Conservation (phyloP, 1,140 invertebrate genomes). For the Sitophilus oryzae region DNA sequence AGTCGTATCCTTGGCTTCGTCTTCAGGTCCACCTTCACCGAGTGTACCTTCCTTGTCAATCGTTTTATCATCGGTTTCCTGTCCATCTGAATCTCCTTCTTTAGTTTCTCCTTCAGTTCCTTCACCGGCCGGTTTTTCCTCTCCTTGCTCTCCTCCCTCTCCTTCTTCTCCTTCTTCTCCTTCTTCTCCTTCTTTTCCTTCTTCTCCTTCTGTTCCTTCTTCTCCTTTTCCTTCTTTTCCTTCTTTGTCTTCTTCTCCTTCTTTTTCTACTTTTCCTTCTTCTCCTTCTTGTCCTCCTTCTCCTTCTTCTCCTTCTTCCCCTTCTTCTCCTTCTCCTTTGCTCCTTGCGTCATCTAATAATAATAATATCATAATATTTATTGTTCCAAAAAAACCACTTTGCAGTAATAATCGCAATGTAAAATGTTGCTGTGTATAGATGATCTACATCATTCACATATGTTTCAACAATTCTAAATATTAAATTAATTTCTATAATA, state of each 20-base stretch:
- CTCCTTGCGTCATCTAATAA: slow-evolving; percentile 4
- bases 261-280: slow-evolving; percentile 9
- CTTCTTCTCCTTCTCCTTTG: slow-evolving; percentile 13
- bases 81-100: slow-evolving; percentile 13
- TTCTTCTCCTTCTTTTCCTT: neutral
- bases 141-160: neutral
- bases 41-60: slow-evolving; percentile 11
- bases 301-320: slow-evolving; percentile 2
- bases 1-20: slow-evolving; percentile 1
- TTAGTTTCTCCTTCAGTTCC: slow-evolving; percentile 10
- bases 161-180: slow-evolving; percentile 7
- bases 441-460: too few species aligned
- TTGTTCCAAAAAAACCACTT: too few species aligned
- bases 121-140: slow-evolving; percentile 3
- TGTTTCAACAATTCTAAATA: too few species aligned
- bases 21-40: slow-evolving; percentile 9
- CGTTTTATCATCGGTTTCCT: slow-evolving; percentile 6
- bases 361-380: neutral
- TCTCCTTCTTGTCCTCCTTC: slow-evolving; percentile 11
- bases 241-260: slow-evolving; percentile 2
- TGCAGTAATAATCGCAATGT: too few species aligned
- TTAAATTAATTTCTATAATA: too few species aligned
- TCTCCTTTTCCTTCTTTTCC: slow-evolving; percentile 5
- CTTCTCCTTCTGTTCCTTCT: slow-evolving; percentile 4
- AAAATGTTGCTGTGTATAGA: too few species aligned